phyloP scores from a whole-genome alignment of 2,797 vertebrate species.

The Malurus leucopterus region DNA sequence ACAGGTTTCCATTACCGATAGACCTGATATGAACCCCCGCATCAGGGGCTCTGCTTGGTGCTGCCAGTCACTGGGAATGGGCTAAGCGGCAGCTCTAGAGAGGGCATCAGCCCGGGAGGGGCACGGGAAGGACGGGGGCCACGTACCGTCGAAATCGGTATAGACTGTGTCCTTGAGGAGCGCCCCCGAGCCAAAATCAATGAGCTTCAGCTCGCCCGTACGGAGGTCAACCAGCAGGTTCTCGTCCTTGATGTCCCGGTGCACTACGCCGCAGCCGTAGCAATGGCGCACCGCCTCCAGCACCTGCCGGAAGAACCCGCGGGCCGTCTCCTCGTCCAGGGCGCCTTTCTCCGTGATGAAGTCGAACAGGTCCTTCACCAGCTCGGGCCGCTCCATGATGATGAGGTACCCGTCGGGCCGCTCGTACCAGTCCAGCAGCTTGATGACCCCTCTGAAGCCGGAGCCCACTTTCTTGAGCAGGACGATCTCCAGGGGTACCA shows the following conservation, averaged over 20 bases:
- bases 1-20: conserved; percentile 27
- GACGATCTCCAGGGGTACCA: conserved; percentile 92
- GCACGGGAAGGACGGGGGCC: background rate
- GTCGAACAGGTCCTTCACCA: conserved; percentile 94
- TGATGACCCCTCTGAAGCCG: conserved; percentile 90
- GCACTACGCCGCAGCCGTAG: conserved; percentile 91
- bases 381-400: conserved; percentile 93
- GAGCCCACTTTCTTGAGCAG: conserved; percentile 93
- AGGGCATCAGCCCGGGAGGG: background rate
- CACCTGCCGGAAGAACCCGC: conserved; percentile 92
- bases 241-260: conserved; percentile 96
- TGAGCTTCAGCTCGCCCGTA: conserved; percentile 92
- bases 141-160: conserved; percentile 94
- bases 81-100: rapidly evolving
- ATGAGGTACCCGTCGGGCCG: conserved; percentile 91
- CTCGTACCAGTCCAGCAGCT: conserved; percentile 94
- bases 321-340: conserved; percentile 88
- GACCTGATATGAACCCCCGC: background rate
- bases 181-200: conserved; percentile 96
- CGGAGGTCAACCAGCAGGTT: conserved; percentile 94
- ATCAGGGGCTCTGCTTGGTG: background rate
- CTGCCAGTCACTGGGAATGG: background rate
- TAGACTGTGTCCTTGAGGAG: conserved; percentile 97
- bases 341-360: conserved; percentile 97
- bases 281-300: conserved; percentile 93